Percentiles rank a stretch among this genome's conserved stretches.
phyloP scores from a whole-genome alignment of 1,140 invertebrate species.

The Monomorium pharaonis region DNA sequence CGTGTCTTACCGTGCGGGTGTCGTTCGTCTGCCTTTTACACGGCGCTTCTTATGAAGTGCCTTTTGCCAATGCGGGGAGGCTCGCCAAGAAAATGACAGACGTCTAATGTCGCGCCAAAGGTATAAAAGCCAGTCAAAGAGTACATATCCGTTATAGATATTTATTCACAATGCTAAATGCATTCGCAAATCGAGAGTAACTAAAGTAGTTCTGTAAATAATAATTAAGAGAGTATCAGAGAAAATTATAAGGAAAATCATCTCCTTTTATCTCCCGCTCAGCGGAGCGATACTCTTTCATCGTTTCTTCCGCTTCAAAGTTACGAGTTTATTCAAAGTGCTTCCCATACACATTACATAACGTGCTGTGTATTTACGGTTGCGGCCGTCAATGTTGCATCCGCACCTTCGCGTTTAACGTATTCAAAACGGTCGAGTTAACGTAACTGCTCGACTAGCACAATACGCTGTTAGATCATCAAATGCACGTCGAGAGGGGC shows the following conservation, averaged over 20 bases:
- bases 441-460: conserved; percentile 2
- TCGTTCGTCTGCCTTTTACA: not conserved
- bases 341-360: not conserved
- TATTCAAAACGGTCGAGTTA: not conserved
- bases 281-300: not conserved
- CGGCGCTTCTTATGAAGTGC: not conserved
- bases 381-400: not conserved
- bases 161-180: not conserved
- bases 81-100: not conserved
- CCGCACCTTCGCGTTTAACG: not conserved
- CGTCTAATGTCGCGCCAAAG: not conserved
- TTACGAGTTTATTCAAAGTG: not conserved
- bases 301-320: not conserved
- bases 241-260: not conserved
- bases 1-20: conserved; percentile 10
- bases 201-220: not conserved
- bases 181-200: not conserved
- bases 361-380: not conserved
- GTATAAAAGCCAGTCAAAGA: not conserved
- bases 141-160: not conserved
- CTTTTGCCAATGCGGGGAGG: not conserved
- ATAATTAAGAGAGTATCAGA: not conserved
- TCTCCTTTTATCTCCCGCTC: not conserved
- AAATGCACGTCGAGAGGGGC: conserved; percentile 10
- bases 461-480: conserved; percentile 6